Evolutionary conservation across 2,888 invertebrate genomes (phyloP), one percentile per base, ranked within the genome.

Genomic region (Melanotus villosus): DNA sequence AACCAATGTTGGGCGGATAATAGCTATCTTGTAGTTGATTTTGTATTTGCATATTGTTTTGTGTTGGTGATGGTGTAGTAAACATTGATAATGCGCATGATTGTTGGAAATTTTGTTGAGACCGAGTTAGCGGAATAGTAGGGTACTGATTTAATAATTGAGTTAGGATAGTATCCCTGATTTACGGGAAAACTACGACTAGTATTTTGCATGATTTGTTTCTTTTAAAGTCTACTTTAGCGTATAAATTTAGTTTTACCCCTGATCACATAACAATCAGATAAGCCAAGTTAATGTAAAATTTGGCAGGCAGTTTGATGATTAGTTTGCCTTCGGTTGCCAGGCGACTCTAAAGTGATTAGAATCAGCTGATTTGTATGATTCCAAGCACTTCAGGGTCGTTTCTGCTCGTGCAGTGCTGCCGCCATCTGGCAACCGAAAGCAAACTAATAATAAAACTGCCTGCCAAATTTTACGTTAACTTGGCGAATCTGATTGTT

Each of bases 191-290:
- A 41, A 18, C 57, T 38, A n/a, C 18, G 6, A 30, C 57, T 57
- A 57, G 36, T 38, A 57, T 57, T 57, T 57, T 57, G 57, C 57
- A 57, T 38, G 19, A 43, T 43, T 43, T 16, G 18, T 12, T 43
- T 43, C 18, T 12, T 43, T 43, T 43, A 43, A 16, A 16, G 14
- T 43, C 16, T 43, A 16, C 43, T 43, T 43, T 16, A 43, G n/a
- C 19, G 18, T 43, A 43, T 14, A 43, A 12, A 12, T 43, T 43
- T 43, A 43, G 43, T 43, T 43, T 38, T n/a, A n/a, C n/a, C n/a
- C n/a, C n/a, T n/a, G n/a, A n/a, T n/a, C n/a, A n/a, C n/a, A n/a
- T n/a, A n/a, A n/a, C n/a, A n/a, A n/a, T n/a, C n/a, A n/a, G n/a
- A n/a, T n/a, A n/a, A n/a, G n/a, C n/a, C n/a, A n/a, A 7, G 32